These are phyloP conservation scores for Galerucella pusilla DNA, from an alignment of 2,888 invertebrate species.

Conservation along the genomic window DNA sequence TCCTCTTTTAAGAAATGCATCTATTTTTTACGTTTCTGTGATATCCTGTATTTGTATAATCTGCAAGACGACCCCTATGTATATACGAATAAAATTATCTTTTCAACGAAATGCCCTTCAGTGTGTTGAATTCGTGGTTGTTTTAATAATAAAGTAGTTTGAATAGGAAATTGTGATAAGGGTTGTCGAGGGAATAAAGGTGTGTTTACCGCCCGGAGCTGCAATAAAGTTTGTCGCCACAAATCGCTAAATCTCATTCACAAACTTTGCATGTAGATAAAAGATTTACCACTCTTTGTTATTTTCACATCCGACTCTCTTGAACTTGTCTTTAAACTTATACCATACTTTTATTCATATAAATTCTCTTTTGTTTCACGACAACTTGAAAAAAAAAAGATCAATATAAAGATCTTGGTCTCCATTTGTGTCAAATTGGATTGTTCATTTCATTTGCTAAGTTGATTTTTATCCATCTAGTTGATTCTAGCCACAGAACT, in stretches of 20 bases:
- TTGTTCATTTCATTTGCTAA: no score
- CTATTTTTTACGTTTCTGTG: neutral
- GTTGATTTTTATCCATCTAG: no score
- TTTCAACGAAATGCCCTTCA: constrained; percentile 1
- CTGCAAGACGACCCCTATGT: neutral
- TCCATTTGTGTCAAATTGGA: no score
- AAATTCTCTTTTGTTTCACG: constrained; percentile 4
- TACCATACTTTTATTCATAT: constrained; percentile 1
- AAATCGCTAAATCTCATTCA: constrained; percentile 31
- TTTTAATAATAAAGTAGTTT: constrained; percentile 32
- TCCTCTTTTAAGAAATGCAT: no score
- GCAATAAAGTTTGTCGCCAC: constrained; percentile 30
- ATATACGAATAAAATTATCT: constrained; percentile 15
- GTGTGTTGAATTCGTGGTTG: constrained; percentile 24
- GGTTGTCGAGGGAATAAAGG: constrained; percentile 27
- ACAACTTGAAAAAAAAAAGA: neutral
- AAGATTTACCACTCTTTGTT: constrained; percentile 18
- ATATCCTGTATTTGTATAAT: neutral
- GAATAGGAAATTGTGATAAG: constrained; percentile 32
- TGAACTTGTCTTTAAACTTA: neutral
- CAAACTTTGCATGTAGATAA: constrained; percentile 33
- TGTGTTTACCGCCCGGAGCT: constrained; percentile 24
- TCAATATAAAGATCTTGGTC: neutral
- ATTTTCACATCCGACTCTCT: constrained; percentile 6
- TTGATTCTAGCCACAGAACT: no score